These are phyloP conservation scores for Pristionchus arcanus DNA, from an alignment of 2,888 invertebrate genomes.

Conservation along the genomic window DNA sequence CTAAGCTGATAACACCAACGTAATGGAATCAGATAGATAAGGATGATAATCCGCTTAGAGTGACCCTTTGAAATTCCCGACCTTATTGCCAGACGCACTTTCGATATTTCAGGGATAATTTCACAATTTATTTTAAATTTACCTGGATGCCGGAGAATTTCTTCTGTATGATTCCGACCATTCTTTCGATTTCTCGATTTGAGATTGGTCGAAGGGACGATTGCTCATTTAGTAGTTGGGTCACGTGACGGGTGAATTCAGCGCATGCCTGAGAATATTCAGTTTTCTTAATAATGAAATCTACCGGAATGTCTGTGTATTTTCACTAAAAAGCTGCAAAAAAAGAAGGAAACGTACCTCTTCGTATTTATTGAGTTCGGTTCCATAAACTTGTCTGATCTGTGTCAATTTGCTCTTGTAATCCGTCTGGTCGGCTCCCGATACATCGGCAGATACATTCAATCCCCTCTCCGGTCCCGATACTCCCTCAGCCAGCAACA, in stretches of 20 bases:
- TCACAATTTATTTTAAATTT: not conserved
- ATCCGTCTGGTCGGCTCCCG: slow-evolving; percentile 92
- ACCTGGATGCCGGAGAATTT: slow-evolving; percentile 84
- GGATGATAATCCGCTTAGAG: slow-evolving; percentile 3
- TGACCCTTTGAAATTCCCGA: not conserved
- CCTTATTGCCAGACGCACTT: not conserved
- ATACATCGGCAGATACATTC: slow-evolving; percentile 68
- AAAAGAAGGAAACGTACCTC: slow-evolving; percentile 83
- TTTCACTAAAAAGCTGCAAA: too few relatives aligned
- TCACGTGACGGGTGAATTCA: slow-evolving; percentile 99
- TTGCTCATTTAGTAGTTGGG: slow-evolving; percentile 84
- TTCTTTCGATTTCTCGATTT: slow-evolving; percentile 92
- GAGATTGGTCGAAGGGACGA: slow-evolving; percentile 83
- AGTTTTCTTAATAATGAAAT: not conserved
- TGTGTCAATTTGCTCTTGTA: slow-evolving; percentile 98
- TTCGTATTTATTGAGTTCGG: slow-evolving; percentile 99
- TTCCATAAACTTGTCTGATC: slow-evolving; percentile 98
- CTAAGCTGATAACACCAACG: slow-evolving; percentile 7
- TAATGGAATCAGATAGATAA: slow-evolving; percentile 29
- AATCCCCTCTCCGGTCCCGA: slow-evolving; percentile 93
- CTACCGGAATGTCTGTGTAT: too few relatives aligned
- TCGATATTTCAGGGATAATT: not conserved
- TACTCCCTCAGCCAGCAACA: slow-evolving; percentile 96
- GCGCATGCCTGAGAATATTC: slow-evolving; percentile 89
- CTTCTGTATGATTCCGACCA: slow-evolving; percentile 98